A percentile compares a stretch with the other conserved stretches of the same genome.
These are phyloP conservation scores for Pardosa pseudoannulata DNA, from an alignment of 2,888 invertebrate genomes.

Conservation along the genomic window DNA sequence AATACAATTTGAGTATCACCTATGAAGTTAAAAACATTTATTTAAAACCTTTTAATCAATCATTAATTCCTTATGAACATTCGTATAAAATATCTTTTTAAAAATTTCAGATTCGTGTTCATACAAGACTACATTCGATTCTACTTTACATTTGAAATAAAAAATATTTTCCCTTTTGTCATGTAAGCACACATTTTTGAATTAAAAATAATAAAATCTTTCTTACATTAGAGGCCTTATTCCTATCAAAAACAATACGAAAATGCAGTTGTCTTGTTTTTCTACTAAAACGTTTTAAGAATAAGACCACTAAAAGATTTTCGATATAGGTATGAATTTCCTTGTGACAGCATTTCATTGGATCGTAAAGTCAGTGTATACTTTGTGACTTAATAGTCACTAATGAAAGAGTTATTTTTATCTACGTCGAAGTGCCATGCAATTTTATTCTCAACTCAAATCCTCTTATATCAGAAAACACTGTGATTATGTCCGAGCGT, in stretches of 20 bases:
- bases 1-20: too few species aligned
- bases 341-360: conserved; percentile 20
- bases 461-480: conserved; percentile 31
- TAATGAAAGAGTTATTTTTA: conserved; percentile 36
- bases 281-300: not conserved
- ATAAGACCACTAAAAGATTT: not conserved
- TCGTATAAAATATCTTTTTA: too few species aligned
- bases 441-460: conserved; percentile 53
- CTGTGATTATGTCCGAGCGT: conserved; percentile 39
- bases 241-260: not conserved
- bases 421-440: conserved; percentile 38
- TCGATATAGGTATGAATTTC: not conserved
- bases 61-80: too few species aligned
- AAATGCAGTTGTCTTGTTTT: not conserved
- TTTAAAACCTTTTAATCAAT: too few species aligned
- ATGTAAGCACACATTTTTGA: not conserved
- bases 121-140: too few species aligned
- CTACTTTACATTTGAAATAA: too few species aligned
- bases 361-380: not conserved
- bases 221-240: not conserved
- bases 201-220: not conserved
- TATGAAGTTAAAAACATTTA: too few species aligned
- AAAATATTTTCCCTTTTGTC: not conserved
- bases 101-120: too few species aligned
- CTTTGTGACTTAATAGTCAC: not conserved